Conservation (phyloP, 2,113 vertebrate species). For the Sinocyclocheilus anshuiensis region DNA sequence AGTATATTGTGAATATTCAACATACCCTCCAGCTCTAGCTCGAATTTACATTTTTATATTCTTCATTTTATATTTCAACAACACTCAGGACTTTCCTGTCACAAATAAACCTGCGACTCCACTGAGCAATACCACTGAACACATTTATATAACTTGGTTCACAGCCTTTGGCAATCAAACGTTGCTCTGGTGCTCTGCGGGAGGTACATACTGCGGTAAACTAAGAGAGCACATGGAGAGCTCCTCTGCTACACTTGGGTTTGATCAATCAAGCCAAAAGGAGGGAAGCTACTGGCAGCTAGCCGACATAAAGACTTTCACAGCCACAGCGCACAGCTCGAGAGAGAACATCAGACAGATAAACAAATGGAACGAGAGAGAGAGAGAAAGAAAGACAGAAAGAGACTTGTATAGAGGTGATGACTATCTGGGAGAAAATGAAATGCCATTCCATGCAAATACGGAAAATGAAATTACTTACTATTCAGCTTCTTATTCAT, state of each 20-base stretch:
- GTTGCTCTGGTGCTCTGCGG: conserved; percentile 13
- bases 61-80: not conserved
- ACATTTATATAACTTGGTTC: conserved; percentile 19
- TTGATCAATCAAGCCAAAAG: conserved; percentile 48
- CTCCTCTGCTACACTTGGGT: conserved; percentile 20
- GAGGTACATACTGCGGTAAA: not conserved
- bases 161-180: conserved; percentile 6
- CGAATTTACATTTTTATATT: not conserved
- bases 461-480: not conserved
- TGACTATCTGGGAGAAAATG: not conserved
- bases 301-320: conserved; percentile 62
- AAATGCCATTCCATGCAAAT: not conserved
- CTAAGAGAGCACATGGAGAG: conserved; percentile 35
- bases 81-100: not conserved
- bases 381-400: conserved; percentile 47
- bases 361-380: conserved; percentile 50
- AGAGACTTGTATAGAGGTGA: conserved; percentile 54
- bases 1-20: not conserved
- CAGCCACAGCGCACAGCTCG: conserved; percentile 56
- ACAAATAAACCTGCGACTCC: not conserved
- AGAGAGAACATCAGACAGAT: conserved; percentile 21
- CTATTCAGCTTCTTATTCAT: conserved; percentile 1
- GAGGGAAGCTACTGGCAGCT: conserved; percentile 35
- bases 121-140: not conserved
- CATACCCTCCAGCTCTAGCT: not conserved